Conservation (phyloP, 2,888 invertebrate genomes). For the Protophormia terraenovae region DNA sequence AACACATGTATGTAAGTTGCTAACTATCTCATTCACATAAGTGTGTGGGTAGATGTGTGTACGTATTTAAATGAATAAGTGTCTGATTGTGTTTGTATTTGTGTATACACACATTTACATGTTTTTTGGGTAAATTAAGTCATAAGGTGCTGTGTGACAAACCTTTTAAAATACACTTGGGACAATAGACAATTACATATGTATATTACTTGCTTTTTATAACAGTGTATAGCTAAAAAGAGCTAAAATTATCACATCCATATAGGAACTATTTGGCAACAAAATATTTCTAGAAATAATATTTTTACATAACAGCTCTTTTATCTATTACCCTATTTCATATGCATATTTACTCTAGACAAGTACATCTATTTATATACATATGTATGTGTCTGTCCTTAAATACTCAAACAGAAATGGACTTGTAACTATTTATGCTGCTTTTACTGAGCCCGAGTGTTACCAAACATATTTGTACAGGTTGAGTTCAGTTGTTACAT, state of each 20-base stretch:
- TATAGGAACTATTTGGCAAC: no score
- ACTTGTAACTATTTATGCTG: constrained; percentile 44
- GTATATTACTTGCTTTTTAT: constrained; percentile 18
- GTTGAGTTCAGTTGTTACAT: constrained; percentile 35
- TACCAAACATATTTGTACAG: constrained; percentile 22
- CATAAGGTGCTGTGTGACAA: constrained; percentile 56
- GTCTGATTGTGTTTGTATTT: not conserved
- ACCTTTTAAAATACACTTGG: constrained; percentile 61
- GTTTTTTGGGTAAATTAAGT: constrained; percentile 58
- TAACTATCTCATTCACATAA: not conserved
- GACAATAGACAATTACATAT: constrained; percentile 64
- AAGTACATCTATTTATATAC: not conserved
- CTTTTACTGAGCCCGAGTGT: not conserved
- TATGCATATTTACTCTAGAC: constrained; percentile 8
- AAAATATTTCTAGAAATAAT: no score
- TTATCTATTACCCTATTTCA: not conserved
- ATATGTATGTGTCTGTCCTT: not conserved
- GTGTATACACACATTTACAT: constrained; percentile 20
- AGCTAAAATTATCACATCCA: no score
- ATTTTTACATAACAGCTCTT: not conserved
- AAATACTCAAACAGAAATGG: constrained; percentile 47
- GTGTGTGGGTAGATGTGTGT: not conserved
- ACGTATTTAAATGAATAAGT: no score
- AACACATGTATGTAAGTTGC: not conserved
- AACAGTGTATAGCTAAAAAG: constrained; percentile 14